phyloP scores from a whole-genome alignment of 2,113 vertebrate species.

The Sceloporus tristichus region DNA sequence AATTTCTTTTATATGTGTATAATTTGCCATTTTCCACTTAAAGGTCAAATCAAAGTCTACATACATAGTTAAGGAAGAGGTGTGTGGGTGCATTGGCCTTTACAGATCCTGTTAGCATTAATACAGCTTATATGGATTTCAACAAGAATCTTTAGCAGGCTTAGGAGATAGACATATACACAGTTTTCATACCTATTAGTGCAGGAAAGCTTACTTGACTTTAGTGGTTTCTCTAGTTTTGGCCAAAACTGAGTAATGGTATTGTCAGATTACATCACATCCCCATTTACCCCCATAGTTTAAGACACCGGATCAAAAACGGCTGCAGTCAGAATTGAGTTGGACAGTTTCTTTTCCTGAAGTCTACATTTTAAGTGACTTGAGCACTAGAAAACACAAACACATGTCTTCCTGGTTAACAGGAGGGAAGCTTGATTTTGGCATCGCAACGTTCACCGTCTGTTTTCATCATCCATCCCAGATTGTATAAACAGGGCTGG shows the following conservation, averaged over 20 bases:
- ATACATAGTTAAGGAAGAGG: slow-evolving; percentile 36
- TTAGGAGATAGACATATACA: slow-evolving; percentile 1
- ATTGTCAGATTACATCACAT: not conserved
- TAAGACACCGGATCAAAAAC: not conserved
- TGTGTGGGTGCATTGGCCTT: not conserved
- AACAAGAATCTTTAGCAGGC: not conserved
- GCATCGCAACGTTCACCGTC: slow-evolving; percentile 27
- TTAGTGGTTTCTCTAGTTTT: not conserved
- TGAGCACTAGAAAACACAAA: slow-evolving; percentile 36
- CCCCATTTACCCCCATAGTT: not conserved
- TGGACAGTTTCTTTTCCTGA: slow-evolving; percentile 26
- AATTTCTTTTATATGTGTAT: no score
- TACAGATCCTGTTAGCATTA: slow-evolving; percentile 24
- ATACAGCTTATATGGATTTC: not conserved
- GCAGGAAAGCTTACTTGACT: no score
- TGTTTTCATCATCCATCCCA: slow-evolving; percentile 52
- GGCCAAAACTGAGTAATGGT: not conserved
- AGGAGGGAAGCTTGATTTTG: slow-evolving; percentile 40
- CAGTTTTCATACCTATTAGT: no score
- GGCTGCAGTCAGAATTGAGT: not conserved
- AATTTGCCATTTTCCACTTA: slow-evolving; percentile 43
- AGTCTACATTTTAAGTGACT: slow-evolving; percentile 34
- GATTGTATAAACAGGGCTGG: slow-evolving; percentile 49
- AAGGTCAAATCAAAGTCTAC: slow-evolving; percentile 27
- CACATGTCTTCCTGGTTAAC: slow-evolving; percentile 49